phyloP scores from a whole-genome alignment of 2,888 invertebrate species.

The Adelognathus sp. region DNA sequence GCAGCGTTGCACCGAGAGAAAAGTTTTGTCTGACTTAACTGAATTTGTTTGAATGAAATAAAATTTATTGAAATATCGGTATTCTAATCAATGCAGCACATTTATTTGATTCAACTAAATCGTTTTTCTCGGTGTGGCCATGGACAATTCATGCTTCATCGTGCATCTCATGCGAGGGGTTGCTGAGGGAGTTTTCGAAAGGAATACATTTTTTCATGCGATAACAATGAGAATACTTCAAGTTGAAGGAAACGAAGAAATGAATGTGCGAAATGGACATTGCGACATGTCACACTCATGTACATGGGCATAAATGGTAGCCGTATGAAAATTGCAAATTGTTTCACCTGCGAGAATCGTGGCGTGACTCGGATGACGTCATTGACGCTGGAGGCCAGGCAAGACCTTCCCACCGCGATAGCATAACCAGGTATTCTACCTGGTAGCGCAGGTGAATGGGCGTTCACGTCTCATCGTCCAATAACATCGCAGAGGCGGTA shows the following conservation, averaged over 20 bases:
- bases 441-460: constrained; percentile 76
- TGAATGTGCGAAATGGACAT: background rate
- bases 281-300: constrained; percentile 39
- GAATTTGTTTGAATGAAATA: too few relatives aligned
- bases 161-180: background rate
- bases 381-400: constrained; percentile 64
- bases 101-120: background rate
- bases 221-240: background rate
- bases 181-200: background rate
- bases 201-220: background rate
- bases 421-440: constrained; percentile 58
- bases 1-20: too few relatives aligned
- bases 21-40: too few relatives aligned
- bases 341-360: constrained; percentile 66
- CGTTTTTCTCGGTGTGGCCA: background rate
- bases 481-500: constrained; percentile 76
- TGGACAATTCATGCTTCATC: background rate
- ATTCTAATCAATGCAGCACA: too few relatives aligned
- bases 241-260: background rate
- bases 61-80: too few relatives aligned
- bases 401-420: constrained; percentile 67
- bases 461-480: constrained; percentile 75
- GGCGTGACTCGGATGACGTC: constrained; percentile 76
- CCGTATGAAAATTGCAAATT: constrained; percentile 46
- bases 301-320: constrained; percentile 14